Conservation (phyloP, 2,797 vertebrate genomes). For the Potorous gilbertii region DNA sequence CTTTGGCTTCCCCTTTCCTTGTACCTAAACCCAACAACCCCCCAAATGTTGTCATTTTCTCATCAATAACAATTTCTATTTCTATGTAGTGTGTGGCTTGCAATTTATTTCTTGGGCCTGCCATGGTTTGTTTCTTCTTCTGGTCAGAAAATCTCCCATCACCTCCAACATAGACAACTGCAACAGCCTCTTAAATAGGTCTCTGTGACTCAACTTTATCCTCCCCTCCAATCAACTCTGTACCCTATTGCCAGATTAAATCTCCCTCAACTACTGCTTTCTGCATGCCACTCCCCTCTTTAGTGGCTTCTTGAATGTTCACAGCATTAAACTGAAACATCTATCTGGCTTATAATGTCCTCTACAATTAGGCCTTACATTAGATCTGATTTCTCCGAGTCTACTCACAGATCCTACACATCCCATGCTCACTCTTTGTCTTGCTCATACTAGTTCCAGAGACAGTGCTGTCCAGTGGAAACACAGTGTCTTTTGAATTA, state of each 20-base stretch:
- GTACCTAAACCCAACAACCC: neutral
- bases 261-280: neutral
- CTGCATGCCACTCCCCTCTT: neutral
- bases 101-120: neutral
- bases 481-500: neutral
- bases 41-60: neutral
- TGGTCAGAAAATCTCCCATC: neutral
- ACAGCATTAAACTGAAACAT: neutral
- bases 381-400: neutral
- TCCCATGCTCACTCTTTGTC: neutral
- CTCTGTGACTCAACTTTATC: neutral
- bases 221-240: neutral
- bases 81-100: neutral
- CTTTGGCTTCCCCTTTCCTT: neutral
- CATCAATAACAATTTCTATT: neutral
- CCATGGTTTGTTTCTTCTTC: neutral
- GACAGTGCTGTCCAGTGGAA: neutral
- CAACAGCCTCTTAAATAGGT: neutral
- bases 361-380: neutral
- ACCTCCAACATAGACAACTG: neutral
- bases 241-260: neutral
- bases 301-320: neutral
- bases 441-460: neutral
- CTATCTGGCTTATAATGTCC: neutral
- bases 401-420: neutral